Evolutionary conservation across 1,140 invertebrate species (phyloP).

Genomic region (Cephus cinctus): DNA sequence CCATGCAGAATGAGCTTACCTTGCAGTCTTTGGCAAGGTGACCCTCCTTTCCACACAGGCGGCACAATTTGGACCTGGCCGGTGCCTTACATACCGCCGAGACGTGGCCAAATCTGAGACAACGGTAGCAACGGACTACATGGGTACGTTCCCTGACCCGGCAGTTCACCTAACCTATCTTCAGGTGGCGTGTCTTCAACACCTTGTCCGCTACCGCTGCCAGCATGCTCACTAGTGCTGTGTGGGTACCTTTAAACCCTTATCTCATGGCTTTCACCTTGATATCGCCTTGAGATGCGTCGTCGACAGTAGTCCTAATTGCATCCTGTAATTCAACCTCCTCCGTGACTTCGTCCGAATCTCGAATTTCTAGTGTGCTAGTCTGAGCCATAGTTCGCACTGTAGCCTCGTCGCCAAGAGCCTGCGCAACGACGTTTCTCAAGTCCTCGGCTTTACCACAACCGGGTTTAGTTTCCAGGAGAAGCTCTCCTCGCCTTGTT

Average conservation of each 20-base stretch:
- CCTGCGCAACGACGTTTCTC: background rate
- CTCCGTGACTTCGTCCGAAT: constrained; percentile 3
- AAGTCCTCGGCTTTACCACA: background rate
- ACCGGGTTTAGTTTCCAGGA: constrained; percentile 2
- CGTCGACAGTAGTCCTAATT: background rate
- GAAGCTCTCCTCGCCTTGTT: constrained; percentile 1
- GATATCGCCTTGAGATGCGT: background rate
- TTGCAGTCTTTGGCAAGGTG: constrained; percentile 9
- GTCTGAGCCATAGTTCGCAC: background rate
- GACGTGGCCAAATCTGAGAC: constrained; percentile 16
- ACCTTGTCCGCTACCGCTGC: background rate
- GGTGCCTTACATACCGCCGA: constrained; percentile 6
- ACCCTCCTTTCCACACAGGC: background rate
- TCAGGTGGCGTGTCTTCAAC: constrained; percentile 9
- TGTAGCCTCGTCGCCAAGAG: background rate
- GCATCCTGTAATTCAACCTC: constrained; percentile 1
- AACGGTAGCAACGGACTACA: constrained; percentile 14
- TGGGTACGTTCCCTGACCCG: constrained; percentile 3
- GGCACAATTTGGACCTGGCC: constrained; percentile 8
- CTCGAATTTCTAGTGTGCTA: constrained; percentile 1
- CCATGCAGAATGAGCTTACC: background rate
- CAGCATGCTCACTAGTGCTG: background rate
- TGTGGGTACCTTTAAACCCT: constrained; percentile 3
- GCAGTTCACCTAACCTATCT: constrained; percentile 20
- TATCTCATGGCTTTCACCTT: constrained; percentile 2